A percentile compares a stretch with the other conserved stretches of the same genome.
Conservation (phyloP, 1,140 invertebrate species). For the Bombus huntii region DNA sequence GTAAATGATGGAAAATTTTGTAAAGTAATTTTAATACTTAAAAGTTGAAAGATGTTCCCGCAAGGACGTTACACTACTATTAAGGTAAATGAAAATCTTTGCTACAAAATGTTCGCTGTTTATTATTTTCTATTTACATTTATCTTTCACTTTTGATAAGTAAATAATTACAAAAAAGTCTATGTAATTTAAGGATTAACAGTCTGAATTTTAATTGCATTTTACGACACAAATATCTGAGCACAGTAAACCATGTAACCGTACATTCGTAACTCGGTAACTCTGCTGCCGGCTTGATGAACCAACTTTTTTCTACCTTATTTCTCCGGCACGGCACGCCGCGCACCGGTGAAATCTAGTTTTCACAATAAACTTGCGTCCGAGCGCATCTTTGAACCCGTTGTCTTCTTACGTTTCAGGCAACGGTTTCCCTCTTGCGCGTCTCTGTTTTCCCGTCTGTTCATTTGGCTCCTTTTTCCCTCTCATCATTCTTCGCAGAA, state of each 20-base stretch:
- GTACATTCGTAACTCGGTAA: constrained; percentile 16
- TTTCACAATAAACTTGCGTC: constrained; percentile 47
- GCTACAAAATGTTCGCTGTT: no score
- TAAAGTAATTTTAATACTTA: background rate
- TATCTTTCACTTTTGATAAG: background rate
- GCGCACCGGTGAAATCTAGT: constrained; percentile 44
- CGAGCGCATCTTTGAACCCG: constrained; percentile 1
- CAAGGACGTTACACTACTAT: no score
- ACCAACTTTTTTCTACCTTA: background rate
- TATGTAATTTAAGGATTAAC: background rate
- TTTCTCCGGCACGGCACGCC: background rate
- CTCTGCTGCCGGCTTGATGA: constrained; percentile 1
- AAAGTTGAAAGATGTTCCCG: background rate
- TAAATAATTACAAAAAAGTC: background rate
- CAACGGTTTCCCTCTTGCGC: background rate
- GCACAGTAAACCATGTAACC: background rate
- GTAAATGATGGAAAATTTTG: background rate
- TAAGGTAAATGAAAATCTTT: background rate
- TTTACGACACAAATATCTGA: background rate
- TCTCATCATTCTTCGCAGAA: background rate
- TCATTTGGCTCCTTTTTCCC: constrained; percentile 11
- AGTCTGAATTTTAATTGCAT: no score
- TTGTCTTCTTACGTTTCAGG: constrained; percentile 19
- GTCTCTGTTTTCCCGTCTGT: background rate
- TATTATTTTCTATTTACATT: background rate